Percentiles rank a stretch among this genome's conserved stretches.
These are phyloP conservation scores for Heliconius ethilla DNA, from an alignment of 2,888 invertebrate species.

Conservation along the genomic window DNA sequence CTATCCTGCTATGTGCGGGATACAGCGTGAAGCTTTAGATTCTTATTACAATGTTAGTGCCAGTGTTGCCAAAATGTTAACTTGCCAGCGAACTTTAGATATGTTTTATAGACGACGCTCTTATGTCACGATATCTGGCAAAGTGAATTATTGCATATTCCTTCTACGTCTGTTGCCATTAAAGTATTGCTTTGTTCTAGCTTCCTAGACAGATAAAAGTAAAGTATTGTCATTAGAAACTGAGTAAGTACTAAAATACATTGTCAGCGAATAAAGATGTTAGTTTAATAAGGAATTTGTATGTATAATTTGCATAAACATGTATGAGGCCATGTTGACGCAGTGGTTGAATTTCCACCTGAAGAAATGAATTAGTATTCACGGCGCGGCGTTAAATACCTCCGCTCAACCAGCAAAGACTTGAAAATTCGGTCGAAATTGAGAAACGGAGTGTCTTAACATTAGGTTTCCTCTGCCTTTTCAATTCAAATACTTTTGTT, in stretches of 20 bases:
- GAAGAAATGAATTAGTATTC: too few relatives aligned
- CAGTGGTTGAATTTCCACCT: too few relatives aligned
- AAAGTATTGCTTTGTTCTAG: conserved; percentile 34
- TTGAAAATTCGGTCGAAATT: too few relatives aligned
- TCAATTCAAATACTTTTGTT: neutral
- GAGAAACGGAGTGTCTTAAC: too few relatives aligned
- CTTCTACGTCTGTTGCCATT: conserved; percentile 46
- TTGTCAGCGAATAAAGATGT: neutral
- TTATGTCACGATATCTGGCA: conserved; percentile 64
- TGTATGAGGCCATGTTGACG: too few relatives aligned
- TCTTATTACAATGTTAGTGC: conserved; percentile 65
- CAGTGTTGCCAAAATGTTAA: conserved; percentile 58
- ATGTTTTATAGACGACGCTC: conserved; percentile 70
- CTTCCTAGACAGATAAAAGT: conserved; percentile 19
- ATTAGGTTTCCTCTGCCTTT: too few relatives aligned
- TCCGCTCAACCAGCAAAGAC: too few relatives aligned
- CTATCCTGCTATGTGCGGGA: too few relatives aligned
- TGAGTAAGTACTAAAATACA: neutral
- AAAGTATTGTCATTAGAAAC: neutral
- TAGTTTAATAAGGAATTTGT: neutral
- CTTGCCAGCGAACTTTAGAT: conserved; percentile 76
- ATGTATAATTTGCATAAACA: neutral
- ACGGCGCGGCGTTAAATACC: too few relatives aligned
- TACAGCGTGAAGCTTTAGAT: too few relatives aligned
- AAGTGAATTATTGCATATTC: conserved; percentile 68